These are phyloP conservation scores for Charadrius vociferus DNA, from an alignment of 2,113 vertebrate species.

Conservation along the genomic window DNA sequence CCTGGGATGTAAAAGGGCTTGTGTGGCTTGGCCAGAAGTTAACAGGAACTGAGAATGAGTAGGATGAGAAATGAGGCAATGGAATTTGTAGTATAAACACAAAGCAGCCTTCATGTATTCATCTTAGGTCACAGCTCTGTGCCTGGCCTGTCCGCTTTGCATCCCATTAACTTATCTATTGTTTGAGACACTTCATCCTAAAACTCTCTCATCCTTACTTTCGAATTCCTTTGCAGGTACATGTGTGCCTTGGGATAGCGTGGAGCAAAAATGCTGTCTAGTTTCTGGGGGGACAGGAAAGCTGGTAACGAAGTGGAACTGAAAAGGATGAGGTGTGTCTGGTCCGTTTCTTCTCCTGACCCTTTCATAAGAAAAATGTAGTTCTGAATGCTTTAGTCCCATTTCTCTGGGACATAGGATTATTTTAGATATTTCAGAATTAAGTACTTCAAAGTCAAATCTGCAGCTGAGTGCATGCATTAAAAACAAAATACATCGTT, in stretches of 20 bases:
- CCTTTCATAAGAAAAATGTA: accelerated
- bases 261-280: not conserved
- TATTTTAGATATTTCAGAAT: slow-evolving; percentile 30
- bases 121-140: not conserved
- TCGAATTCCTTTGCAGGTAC: not conserved
- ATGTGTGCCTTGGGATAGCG: not conserved
- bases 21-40: not conserved
- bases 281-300: not conserved
- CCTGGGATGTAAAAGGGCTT: not conserved
- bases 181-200: not conserved
- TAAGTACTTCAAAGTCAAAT: slow-evolving; percentile 39
- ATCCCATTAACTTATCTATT: not conserved
- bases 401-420: not conserved
- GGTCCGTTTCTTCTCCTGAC: accelerated
- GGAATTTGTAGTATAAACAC: not conserved
- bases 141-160: not conserved
- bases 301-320: not conserved
- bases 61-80: not conserved
- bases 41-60: not conserved
- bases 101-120: not conserved
- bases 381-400: not conserved
- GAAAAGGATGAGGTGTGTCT: not conserved
- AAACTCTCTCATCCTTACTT: not conserved
- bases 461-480: slow-evolving; percentile 24
- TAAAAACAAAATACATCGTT: slow-evolving; percentile 42